Evolutionary conservation across 2,113 vertebrate species (phyloP), one percentile per base, ranked within the genome.

Genomic region (Garra rufa): DNA sequence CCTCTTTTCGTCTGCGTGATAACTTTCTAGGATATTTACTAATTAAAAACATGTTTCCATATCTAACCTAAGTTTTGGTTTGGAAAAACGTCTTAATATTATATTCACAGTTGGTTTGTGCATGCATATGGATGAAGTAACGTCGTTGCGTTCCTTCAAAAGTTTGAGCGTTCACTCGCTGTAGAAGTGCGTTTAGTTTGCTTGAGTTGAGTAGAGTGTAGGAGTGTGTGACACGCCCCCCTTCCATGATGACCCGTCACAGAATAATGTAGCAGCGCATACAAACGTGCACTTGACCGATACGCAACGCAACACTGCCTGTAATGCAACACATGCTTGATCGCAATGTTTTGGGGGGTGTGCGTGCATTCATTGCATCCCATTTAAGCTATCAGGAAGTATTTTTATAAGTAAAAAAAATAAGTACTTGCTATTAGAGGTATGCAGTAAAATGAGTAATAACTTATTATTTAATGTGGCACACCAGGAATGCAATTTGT

Each of bases 221-320:
- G 14, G 55, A 21, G 77, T 34, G 28, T 14, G 24, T 3, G 59
- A 65, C 78, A 81, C 78, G 78, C 78, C 78, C 77, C 77, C 78
- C 78, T 34, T 81, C 2, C 19, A 15, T 1, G 24, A 46, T 34
- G 59, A 80, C 9, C 59, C 59, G 59, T 65, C 59, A 30, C 8
- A n/a, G 19, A 34, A 48, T 11, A 21, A 41, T 19, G 15, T 38
- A 15, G 26, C 63, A 59, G 63, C 63, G 63, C 30, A 34, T 21
- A 3, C 46, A 17, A 67, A 2, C 43, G 6, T 79, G 77, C 34
- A 17, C 34, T 28, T 79, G 34, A 14, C n/a, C 38, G 41, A 19
- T n/a, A 10, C 19, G 34, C 9, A n/a, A 8, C 19, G 46, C 15
- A 7, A 63, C 57, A 5, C 57, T 6, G 46, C 26, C 10, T 13